These are phyloP conservation scores for Lucilia sericata DNA, from an alignment of 1,140 invertebrate species.

Conservation along the genomic window DNA sequence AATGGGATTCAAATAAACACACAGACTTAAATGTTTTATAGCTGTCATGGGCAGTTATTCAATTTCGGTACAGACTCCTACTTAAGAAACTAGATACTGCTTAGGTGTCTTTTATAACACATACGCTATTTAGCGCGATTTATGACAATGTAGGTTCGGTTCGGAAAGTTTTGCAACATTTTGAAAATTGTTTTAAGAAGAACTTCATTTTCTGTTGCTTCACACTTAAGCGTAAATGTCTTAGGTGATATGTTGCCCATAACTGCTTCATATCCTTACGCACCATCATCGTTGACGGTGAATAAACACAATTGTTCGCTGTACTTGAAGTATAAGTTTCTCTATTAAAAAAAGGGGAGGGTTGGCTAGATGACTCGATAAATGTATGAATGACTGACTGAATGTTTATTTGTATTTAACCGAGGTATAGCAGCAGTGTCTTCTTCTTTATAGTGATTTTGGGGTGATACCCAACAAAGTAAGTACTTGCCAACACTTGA, in stretches of 20 bases:
- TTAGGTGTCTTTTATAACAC: too few species aligned
- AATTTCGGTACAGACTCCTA: too few species aligned
- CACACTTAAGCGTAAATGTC: too few species aligned
- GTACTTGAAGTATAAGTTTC: neutral
- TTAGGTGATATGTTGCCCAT: too few species aligned
- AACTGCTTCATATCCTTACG: neutral
- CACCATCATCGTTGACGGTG: neutral
- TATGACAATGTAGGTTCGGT: too few species aligned
- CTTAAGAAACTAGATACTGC: too few species aligned
- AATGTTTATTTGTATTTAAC: neutral
- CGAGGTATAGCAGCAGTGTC: neutral
- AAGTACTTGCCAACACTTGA: constrained; percentile 28
- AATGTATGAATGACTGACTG: neutral
- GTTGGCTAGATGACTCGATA: neutral
- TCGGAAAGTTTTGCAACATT: too few species aligned
- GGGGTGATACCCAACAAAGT: constrained; percentile 7
- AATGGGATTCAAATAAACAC: constrained; percentile 5
- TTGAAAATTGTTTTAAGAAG: too few species aligned
- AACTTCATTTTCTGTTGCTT: too few species aligned
- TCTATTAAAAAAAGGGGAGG: neutral
- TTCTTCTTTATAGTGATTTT: neutral
- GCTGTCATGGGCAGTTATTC: too few species aligned
- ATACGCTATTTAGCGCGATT: too few species aligned
- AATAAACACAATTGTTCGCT: neutral
- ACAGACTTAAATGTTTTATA: too few species aligned